Evolutionary conservation across 2,113 vertebrate species (phyloP).

Genomic region (Drymodes brunneopygia): DNA sequence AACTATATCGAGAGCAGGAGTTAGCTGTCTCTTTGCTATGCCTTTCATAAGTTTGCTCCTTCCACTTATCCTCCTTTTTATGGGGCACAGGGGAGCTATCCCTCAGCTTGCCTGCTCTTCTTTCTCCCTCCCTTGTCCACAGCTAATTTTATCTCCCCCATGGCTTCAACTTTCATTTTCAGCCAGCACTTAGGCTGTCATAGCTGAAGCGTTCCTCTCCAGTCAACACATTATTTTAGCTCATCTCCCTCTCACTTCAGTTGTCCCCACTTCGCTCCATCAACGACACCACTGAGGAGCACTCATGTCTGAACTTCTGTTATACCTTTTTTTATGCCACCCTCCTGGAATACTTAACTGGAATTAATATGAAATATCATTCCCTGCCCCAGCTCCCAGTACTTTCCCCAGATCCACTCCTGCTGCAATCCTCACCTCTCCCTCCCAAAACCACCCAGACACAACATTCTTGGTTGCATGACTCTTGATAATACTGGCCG

Average conservation of each 20-base stretch:
- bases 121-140: conserved; percentile 14
- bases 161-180: conserved; percentile 45
- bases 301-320: not conserved
- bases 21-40: conserved; percentile 28
- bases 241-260: conserved; percentile 13
- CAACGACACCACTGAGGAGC: conserved; percentile 11
- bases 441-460: not conserved
- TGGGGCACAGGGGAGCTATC: conserved; percentile 33
- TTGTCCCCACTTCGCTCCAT: not conserved
- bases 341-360: conserved; percentile 1
- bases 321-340: not conserved
- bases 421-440: not conserved
- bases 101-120: conserved; percentile 1
- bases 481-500: not conserved
- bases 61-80: conserved; percentile 25
- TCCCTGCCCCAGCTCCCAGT: not conserved
- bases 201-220: conserved; percentile 32
- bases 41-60: conserved; percentile 37
- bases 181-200: conserved; percentile 27
- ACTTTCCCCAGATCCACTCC: not conserved
- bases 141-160: conserved; percentile 57
- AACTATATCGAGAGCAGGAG: not conserved
- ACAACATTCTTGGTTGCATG: not conserved
- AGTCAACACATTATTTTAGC: conserved; percentile 47
- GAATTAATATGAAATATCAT: conserved; percentile 11